Percentiles rank a stretch among this genome's conserved stretches.
These are phyloP conservation scores for Campylomormyrus numenius DNA, from an alignment of 2,113 vertebrate genomes.

Conservation along the genomic window DNA sequence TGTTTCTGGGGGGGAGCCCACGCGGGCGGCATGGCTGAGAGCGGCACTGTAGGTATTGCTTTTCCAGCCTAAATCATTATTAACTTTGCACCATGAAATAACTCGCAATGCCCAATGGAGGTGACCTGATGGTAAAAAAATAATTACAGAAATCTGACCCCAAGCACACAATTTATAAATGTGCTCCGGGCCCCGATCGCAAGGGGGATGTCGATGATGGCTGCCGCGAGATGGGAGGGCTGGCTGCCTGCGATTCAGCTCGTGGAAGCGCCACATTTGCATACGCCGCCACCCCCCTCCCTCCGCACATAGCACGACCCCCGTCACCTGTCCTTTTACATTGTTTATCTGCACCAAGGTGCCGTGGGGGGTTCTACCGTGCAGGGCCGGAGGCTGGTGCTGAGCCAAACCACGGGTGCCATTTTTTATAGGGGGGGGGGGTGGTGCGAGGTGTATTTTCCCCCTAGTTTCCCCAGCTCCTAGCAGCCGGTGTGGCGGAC, in stretches of 20 bases:
- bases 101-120: conserved; percentile 19
- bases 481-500: conserved; percentile 26
- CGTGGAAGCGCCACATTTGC: conserved; percentile 8
- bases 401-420: background rate
- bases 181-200: conserved; percentile 9
- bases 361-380: background rate
- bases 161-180: conserved; percentile 8
- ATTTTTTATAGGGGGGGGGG: background rate
- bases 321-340: conserved; percentile 8
- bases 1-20: background rate
- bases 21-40: background rate
- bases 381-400: background rate
- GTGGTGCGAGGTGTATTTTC: conserved; percentile 17
- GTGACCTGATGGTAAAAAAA: conserved; percentile 23
- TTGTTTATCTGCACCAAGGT: conserved; percentile 11
- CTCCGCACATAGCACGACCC: background rate
- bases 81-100: conserved; percentile 21
- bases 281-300: background rate
- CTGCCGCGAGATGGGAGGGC: conserved; percentile 9
- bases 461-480: conserved; percentile 29
- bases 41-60: background rate
- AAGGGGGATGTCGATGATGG: conserved; percentile 12
- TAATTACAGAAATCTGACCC: conserved; percentile 24
- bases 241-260: background rate
- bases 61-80: conserved; percentile 19